phyloP scores from a whole-genome alignment of 2,113 vertebrate species.

The Felis catus region F.catus_Fca126_mat1.0 CM031419.1:73294501-73295000 shows the following conservation, averaged over 20 bases:
- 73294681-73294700: conserved; percentile 35
- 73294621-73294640: neutral
- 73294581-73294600: neutral
- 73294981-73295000: conserved; percentile 41
- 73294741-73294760: conserved; percentile 25
- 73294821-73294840: neutral
- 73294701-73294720: neutral
- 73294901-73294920: neutral
- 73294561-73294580: neutral
- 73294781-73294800: neutral
- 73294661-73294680: conserved; percentile 14
- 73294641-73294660: neutral
- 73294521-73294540: conserved; percentile 11
- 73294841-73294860: neutral
- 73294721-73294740: neutral
- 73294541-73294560: neutral
- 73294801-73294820: neutral
- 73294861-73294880: neutral
- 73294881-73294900: neutral
- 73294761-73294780: conserved; percentile 3
- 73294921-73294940: neutral
- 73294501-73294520: neutral
- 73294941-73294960: neutral
- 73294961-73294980: conserved; percentile 36
- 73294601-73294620: conserved; percentile 26